Percentiles rank a stretch among this genome's conserved stretches.
Evolutionary conservation across 2,888 invertebrate species (phyloP).

Genomic region (Rhagophthalmus giganteus): DNA sequence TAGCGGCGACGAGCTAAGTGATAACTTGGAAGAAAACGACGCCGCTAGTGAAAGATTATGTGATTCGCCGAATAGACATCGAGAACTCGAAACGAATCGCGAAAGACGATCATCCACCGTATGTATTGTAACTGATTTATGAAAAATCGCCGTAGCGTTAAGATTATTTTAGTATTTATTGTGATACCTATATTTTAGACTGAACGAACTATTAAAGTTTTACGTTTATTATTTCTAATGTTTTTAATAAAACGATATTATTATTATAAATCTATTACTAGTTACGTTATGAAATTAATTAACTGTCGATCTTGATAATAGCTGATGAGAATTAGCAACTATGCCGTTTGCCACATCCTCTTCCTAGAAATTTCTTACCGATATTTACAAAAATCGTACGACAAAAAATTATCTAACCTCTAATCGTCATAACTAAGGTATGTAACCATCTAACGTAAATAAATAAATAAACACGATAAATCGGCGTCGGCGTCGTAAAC

Average conservation of each 20-base stretch:
- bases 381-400: no score
- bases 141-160: no score
- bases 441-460: no score
- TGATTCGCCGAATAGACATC: not conserved
- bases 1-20: slow-evolving; percentile 1
- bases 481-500: no score
- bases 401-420: no score
- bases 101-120: slow-evolving; percentile 8
- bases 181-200: slow-evolving; percentile 18
- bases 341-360: no score
- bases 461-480: no score
- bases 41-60: not conserved
- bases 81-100: not conserved
- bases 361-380: no score
- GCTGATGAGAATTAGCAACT: no score
- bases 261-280: not conserved
- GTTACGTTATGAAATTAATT: not conserved
- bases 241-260: not conserved
- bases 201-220: slow-evolving; percentile 5
- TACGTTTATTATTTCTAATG: not conserved
- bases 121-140: slow-evolving; percentile 13
- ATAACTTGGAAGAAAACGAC: not conserved
- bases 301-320: not conserved
- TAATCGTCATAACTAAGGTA: no score
- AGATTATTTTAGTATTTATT: not conserved